phyloP scores from a whole-genome alignment of 2,888 invertebrate species.

The Capitulum mitella region DNA sequence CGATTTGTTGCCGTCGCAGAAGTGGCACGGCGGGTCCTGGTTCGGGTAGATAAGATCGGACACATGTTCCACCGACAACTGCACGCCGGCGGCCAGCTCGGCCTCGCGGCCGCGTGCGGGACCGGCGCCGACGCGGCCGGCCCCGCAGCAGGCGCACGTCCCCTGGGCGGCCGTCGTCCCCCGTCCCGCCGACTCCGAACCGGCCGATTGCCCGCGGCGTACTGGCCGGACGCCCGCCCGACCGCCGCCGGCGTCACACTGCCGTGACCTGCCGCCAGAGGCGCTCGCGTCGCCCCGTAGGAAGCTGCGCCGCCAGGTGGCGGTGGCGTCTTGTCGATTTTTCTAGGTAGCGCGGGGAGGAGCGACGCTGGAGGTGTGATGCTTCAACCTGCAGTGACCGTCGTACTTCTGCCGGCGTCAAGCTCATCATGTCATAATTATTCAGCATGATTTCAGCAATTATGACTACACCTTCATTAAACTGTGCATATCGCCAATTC shows the following conservation, averaged over 20 bases:
- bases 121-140: neutral
- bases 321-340: neutral
- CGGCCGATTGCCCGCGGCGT: neutral
- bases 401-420: too few relatives aligned
- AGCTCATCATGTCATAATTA: too few relatives aligned
- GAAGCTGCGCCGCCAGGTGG: neutral
- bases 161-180: neutral
- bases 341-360: neutral
- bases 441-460: too few relatives aligned
- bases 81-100: neutral
- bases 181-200: neutral
- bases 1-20: conserved; percentile 42
- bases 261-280: neutral
- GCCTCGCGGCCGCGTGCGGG: neutral
- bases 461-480: too few relatives aligned
- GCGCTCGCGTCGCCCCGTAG: neutral
- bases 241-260: too few relatives aligned
- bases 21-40: conserved; percentile 41
- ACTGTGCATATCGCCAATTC: too few relatives aligned
- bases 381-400: neutral
- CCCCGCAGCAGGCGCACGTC: neutral
- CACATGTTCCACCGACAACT: conserved; percentile 40
- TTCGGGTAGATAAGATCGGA: conserved; percentile 42
- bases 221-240: neutral
- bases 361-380: too few relatives aligned